Base-by-base conservation (phyloP, 2,113 vertebrate species). In the Rhea americana region DNA sequence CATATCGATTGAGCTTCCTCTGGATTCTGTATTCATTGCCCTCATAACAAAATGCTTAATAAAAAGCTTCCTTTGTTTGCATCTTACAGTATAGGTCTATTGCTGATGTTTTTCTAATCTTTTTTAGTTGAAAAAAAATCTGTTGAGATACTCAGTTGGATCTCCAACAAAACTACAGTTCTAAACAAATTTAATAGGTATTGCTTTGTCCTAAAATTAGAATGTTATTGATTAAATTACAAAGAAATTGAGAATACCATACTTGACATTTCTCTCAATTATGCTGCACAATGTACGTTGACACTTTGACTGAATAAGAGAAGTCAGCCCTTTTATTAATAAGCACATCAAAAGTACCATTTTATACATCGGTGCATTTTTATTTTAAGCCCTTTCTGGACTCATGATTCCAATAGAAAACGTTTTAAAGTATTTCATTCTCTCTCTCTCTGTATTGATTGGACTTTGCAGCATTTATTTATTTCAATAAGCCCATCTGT, bases 401-500 rank as follows among this genome's bases (percentile, higher is more conserved):
- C 56, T 89, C 30, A 72, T 41, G 66, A 94, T 92, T 94, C 94
- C 87, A 94, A 68, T 83, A 70, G 88, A 91, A 97, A 93, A 81
- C 56, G 14, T 94, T 97, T 92, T 70, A 82, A 92, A 93, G 91
- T 87, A 66, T 75, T 90, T 95, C 94, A 88, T 93, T 89, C 70
- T 91, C 86, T 88, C 86, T 88, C 10, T 66, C 2, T 91, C 63
- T 93, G 56, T 85, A 92, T 94, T 84, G 94, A 95, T 95, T 96
- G 78, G 77, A 87, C 78, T 94, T 97, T 43, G 51, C 83, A 93
- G 83, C 91, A 91, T 97, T 96, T 96, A 82, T 96, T 96, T 92
- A 91, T 91, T 95, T 97, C 90, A 96, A 4, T 96, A 91, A 96
- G 91, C 67, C 85, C 62, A 88, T 96, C 87, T 93, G 94, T 97